Evolutionary conservation across 2,797 vertebrate species (phyloP), one percentile per base, ranked within the genome.

Genomic region (Garrulus glandarius): DNA sequence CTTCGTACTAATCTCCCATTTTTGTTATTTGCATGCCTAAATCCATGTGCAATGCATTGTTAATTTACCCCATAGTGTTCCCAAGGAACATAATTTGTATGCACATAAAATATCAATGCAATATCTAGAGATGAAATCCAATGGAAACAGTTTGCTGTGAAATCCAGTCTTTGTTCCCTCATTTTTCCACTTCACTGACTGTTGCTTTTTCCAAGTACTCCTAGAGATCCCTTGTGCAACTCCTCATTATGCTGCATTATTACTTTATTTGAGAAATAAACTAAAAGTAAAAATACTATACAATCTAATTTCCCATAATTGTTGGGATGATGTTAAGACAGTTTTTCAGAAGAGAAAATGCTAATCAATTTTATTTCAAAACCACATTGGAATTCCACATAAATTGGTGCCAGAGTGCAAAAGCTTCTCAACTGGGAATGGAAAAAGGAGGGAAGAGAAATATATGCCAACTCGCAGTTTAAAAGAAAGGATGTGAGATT

Each of bases 131-230:
- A 89, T 89, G 36, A 97, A 97, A 96, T 89, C 56, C 90, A 96
- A 59, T 92, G 39, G 87, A 97, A 95, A 94, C 37, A 90, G 90
- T 94, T 96, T 97, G 71, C 89, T 96, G 82, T 96, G 96, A 97
- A 97, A 97, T 87, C 64, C 90, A 86, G 61, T 88, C 89, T 96
- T 96, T 93, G 72, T 97, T 96, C 93, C 65, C 56, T 95, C 85
- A 93, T 97, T 97, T 96, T 96, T 98, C 91, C 81, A 95, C 89
- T 94, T 97, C 94, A 94, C 59, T 94, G 95, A 92, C 69, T 95
- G 44, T 92, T 92, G 70, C 43, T 93, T 96, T 77, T 96, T 83
- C 72, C 74, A 96, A 96, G 82, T 91, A 86, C 67, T 95, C 92
- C 65, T 90, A 92, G 64, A 77, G 70, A 87, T 96, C 90, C 92